Percentiles rank a stretch among this genome's conserved stretches.
Conservation (phyloP, 2,888 invertebrate species). For the Archips xylosteana region DNA sequence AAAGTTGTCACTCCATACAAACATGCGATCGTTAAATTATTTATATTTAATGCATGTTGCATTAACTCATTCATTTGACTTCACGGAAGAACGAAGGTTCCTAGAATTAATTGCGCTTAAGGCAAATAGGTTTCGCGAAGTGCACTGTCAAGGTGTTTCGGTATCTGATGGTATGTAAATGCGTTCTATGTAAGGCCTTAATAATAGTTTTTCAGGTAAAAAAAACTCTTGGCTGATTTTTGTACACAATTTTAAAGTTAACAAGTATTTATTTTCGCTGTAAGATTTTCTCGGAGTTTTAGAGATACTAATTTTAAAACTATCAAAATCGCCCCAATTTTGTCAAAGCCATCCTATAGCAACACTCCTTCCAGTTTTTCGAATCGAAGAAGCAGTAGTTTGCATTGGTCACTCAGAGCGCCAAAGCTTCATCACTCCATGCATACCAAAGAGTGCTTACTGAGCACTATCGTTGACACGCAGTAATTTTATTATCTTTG, state of each 20-base stretch:
- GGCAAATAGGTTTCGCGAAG: conserved; percentile 47
- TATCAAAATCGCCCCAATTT: too few relatives aligned
- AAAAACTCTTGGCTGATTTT: background rate
- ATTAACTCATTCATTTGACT: conserved; percentile 51
- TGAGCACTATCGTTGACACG: too few relatives aligned
- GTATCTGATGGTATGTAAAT: conserved; percentile 40
- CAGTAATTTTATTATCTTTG: too few relatives aligned
- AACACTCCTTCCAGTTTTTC: too few relatives aligned
- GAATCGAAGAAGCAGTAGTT: too few relatives aligned
- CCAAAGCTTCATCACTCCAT: too few relatives aligned
- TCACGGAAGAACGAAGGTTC: conserved; percentile 60
- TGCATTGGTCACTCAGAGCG: too few relatives aligned
- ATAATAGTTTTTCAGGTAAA: background rate
- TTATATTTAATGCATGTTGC: conserved; percentile 43
- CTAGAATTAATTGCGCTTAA: conserved; percentile 51
- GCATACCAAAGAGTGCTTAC: too few relatives aligned
- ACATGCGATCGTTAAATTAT: conserved; percentile 50
- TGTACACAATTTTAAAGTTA: background rate
- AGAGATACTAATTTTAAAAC: too few relatives aligned
- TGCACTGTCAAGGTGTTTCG: conserved; percentile 61
- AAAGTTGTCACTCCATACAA: conserved; percentile 55
- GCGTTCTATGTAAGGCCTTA: background rate
- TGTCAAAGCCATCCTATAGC: too few relatives aligned
- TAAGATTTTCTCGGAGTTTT: too few relatives aligned
- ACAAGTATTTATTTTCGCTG: too few relatives aligned